Base-by-base conservation (phyloP, 2,113 vertebrate genomes). In the Semnopithecus entellus region DNA sequence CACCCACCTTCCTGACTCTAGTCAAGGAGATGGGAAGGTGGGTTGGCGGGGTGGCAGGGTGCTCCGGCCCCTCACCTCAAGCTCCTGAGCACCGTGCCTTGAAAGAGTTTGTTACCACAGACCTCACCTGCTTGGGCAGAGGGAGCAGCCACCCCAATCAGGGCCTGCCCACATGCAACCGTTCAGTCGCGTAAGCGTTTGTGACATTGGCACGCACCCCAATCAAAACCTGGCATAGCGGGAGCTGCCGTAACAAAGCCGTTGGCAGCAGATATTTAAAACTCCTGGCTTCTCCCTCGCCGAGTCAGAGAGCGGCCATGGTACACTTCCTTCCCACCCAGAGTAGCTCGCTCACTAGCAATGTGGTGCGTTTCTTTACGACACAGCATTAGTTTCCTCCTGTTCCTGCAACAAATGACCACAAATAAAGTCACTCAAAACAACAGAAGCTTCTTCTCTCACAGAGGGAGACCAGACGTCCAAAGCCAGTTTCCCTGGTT, bases 281-380 rank as follows among this genome's bases (percentile, higher is more conserved):
- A 75, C 22, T 48, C 72, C 9, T 23, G 8, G 38, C 43, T 90
- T 59, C 57, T 70, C 32, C 59, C 55, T 30, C 2, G 35, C 86
- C 8, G 5, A 66, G 45, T 12, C 80, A 40, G 22, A 55, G 38
- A 8, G 14, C 1, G 2, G 55, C 38, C 35, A 1, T 16, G 23
- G 11, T 32, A 80, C 25, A 40, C 52, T 1, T 17, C 82, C 11
- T 25, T 35, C 43, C 14, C 6, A 14, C 5, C 20, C 5, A 17
- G 23, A 0, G 18, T 5, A 43, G 73, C 8, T 35, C 64, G 18
- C 38, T 6, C 27, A 32, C 64, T 35, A 4, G 8, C 27, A 20
- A 13, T 2, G 22, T 2, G 20, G 14, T 13, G 16, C 1, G 0
- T 35, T 52, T 38, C 6, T 32, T 61, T 14, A 75, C 3, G 20